phyloP scores from a whole-genome alignment of 1,140 invertebrate genomes.

The Lamellibrachia luymesi region DNA sequence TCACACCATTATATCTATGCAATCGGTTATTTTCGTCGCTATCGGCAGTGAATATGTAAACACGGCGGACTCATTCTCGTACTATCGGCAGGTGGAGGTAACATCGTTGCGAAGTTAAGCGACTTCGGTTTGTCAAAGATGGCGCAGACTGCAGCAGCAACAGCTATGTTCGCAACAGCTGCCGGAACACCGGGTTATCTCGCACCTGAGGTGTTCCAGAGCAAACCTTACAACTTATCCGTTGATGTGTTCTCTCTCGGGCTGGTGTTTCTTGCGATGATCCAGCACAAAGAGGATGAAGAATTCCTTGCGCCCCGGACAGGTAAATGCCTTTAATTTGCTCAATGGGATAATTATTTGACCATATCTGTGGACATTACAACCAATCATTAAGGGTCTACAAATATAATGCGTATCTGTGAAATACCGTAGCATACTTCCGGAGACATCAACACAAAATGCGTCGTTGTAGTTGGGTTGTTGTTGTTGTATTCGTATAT shows the following conservation, averaged over 20 bases:
- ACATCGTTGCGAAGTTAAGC: neutral
- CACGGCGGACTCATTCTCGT: neutral
- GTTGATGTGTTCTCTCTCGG: constrained; percentile 18
- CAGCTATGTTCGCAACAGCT: neutral
- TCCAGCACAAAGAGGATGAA: neutral
- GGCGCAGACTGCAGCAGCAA: neutral
- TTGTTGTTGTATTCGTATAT: no score
- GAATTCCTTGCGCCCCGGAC: neutral
- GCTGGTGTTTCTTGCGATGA: constrained; percentile 15
- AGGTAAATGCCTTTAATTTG: neutral
- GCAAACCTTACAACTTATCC: neutral
- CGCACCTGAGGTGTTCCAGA: constrained; percentile 10
- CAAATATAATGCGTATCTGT: no score
- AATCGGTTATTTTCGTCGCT: no score
- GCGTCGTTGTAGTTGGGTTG: no score
- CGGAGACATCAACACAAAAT: no score
- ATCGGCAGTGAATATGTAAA: no score
- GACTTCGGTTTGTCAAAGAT: constrained; percentile 13
- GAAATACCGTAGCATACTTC: no score
- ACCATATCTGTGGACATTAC: no score
- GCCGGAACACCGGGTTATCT: constrained; percentile 8
- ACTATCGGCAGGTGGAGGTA: neutral
- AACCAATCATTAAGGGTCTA: no score
- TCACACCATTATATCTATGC: no score
- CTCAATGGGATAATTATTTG: neutral